Percentiles rank a stretch among this genome's conserved stretches.
phyloP scores from a whole-genome alignment of 2,797 vertebrate genomes.

The Onychomys leucogaster region DNA sequence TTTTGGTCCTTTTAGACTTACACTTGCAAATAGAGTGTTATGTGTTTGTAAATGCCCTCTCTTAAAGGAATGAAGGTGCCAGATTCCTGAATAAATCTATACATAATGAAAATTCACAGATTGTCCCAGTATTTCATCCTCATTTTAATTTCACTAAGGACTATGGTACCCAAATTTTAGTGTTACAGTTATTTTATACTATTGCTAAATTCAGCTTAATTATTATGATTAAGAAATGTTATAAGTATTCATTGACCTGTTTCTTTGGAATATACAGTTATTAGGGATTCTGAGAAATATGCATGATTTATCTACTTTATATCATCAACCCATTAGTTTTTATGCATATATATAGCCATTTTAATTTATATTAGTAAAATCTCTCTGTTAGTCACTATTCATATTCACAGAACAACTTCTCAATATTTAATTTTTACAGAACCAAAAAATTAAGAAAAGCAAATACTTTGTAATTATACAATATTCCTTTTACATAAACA shows the following conservation, averaged over 20 bases:
- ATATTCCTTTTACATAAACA: slow-evolving; percentile 5
- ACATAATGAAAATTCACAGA: background rate
- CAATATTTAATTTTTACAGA: background rate
- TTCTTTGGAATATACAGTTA: background rate
- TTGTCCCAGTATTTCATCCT: background rate
- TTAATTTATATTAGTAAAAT: slow-evolving; percentile 17
- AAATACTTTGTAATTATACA: slow-evolving; percentile 13
- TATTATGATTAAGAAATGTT: slow-evolving; percentile 46
- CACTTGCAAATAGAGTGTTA: slow-evolving; percentile 30
- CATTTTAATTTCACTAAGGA: slow-evolving; percentile 26
- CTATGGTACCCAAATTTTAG: background rate
- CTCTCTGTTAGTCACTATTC: too few relatives aligned
- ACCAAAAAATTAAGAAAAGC: slow-evolving; percentile 27
- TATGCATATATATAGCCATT: background rate
- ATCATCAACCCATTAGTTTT: background rate
- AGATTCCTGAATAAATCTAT: background rate
- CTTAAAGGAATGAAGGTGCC: background rate
- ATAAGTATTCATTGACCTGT: background rate
- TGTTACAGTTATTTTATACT: background rate
- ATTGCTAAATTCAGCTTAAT: background rate
- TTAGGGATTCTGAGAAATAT: background rate
- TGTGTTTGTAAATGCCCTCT: background rate
- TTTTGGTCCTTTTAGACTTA: slow-evolving; percentile 1
- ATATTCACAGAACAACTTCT: background rate
- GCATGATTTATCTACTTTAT: background rate